A percentile compares a stretch with the other conserved stretches of the same genome.
These are phyloP conservation scores for Zygaena filipendulae DNA, from an alignment of 2,888 invertebrate species.

Conservation along the genomic window DNA sequence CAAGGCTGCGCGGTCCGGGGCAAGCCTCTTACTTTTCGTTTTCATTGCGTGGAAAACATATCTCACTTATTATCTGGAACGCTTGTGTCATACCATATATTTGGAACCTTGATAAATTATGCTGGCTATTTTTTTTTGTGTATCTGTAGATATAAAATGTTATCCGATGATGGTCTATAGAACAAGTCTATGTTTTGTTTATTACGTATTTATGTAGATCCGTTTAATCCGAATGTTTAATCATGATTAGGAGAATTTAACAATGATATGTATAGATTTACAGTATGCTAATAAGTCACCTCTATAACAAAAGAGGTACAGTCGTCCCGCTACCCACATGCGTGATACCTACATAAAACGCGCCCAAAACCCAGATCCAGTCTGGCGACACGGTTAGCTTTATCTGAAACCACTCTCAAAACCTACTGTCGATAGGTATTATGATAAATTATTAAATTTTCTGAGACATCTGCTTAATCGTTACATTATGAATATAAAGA, in stretches of 20 bases:
- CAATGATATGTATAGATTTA: too few species aligned
- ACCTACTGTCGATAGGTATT: constrained; percentile 26
- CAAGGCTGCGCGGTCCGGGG: constrained; percentile 51
- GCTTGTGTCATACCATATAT: too few species aligned
- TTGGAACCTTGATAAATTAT: too few species aligned
- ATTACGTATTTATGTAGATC: too few species aligned
- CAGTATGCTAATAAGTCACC: constrained; percentile 18
- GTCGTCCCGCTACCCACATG: constrained; percentile 31
- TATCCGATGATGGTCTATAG: too few species aligned
- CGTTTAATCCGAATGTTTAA: too few species aligned
- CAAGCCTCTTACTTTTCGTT: constrained; percentile 56
- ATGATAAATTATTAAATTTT: constrained; percentile 16
- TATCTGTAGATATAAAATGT: too few species aligned
- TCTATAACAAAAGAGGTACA: constrained; percentile 5
- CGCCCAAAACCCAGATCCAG: constrained; percentile 55
- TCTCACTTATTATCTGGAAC: too few species aligned
- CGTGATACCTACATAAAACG: constrained; percentile 38
- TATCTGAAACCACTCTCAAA: constrained; percentile 46
- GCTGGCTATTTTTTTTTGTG: too few species aligned
- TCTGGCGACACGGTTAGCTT: constrained; percentile 46
- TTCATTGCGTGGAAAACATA: constrained; percentile 30
- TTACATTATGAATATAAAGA: too few species aligned
- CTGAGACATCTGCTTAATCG: constrained; percentile 5
- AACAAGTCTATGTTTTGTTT: too few species aligned
- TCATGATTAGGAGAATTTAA: too few species aligned